Percentiles rank a stretch among this genome's conserved stretches.
Evolutionary conservation across 2,797 vertebrate species (phyloP).

Genomic region (Peromyscus eremicus): DNA sequence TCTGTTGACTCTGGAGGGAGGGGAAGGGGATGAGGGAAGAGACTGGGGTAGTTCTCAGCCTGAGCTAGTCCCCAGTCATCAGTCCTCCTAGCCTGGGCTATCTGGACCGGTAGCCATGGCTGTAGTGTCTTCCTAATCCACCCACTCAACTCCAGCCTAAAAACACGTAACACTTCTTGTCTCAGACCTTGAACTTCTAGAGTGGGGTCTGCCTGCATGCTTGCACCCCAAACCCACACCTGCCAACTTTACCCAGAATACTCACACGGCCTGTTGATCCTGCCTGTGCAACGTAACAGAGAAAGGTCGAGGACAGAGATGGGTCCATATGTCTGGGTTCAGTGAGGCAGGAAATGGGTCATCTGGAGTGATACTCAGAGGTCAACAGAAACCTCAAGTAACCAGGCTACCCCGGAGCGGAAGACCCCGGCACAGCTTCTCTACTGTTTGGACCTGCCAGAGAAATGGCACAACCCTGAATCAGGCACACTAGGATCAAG

Average conservation of each 20-base stretch:
- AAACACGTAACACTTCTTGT: neutral
- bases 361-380: neutral
- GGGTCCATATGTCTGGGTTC: neutral
- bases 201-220: neutral
- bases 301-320: neutral
- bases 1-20: slow-evolving; percentile 78
- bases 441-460: neutral
- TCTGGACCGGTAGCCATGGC: neutral
- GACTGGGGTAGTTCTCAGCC: slow-evolving; percentile 40
- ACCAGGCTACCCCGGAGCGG: neutral
- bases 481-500: slow-evolving; percentile 1
- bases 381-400: neutral
- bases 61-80: neutral
- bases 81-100: neutral
- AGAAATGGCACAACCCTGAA: slow-evolving; percentile 38
- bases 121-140: slow-evolving; percentile 4
- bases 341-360: neutral
- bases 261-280: neutral
- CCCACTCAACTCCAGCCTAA: neutral
- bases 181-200: neutral
- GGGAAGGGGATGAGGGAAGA: neutral
- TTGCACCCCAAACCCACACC: neutral
- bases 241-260: neutral
- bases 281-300: neutral
- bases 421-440: neutral